Conservation (phyloP, 2,113 vertebrate species). For the Ornithorhynchus anatinus region DNA sequence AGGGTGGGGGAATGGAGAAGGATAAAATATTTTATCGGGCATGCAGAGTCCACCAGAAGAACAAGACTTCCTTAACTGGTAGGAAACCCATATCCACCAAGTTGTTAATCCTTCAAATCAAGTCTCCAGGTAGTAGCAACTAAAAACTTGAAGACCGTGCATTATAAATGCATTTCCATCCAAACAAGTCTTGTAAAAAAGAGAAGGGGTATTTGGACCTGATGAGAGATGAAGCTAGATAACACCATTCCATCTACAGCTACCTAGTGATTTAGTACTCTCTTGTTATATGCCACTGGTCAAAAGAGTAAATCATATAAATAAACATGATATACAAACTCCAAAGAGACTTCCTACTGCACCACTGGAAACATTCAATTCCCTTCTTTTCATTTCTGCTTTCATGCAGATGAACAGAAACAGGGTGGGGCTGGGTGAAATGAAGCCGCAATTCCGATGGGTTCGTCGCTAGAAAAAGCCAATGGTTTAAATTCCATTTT, state of each 20-base stretch:
- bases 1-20: background rate
- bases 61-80: background rate
- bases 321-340: background rate
- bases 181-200: constrained; percentile 8
- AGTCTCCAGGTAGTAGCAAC: background rate
- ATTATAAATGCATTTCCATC: background rate
- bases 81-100: background rate
- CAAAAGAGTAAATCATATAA: background rate
- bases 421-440: constrained; percentile 51
- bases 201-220: constrained; percentile 1
- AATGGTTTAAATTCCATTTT: background rate
- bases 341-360: constrained; percentile 4
- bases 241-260: background rate
- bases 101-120: background rate
- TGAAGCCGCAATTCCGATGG: background rate
- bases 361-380: constrained; percentile 32
- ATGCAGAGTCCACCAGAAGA: background rate
- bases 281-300: background rate
- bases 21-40: constrained; percentile 8
- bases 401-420: constrained; percentile 52
- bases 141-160: constrained; percentile 17
- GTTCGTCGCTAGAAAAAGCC: constrained; percentile 23
- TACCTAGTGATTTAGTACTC: background rate
- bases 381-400: constrained; percentile 22
- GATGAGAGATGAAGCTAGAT: background rate